These are phyloP conservation scores for Palythoa caribaeorum DNA, from an alignment of 92 coral and sea anemone genomes.

Conservation along the genomic window DNA sequence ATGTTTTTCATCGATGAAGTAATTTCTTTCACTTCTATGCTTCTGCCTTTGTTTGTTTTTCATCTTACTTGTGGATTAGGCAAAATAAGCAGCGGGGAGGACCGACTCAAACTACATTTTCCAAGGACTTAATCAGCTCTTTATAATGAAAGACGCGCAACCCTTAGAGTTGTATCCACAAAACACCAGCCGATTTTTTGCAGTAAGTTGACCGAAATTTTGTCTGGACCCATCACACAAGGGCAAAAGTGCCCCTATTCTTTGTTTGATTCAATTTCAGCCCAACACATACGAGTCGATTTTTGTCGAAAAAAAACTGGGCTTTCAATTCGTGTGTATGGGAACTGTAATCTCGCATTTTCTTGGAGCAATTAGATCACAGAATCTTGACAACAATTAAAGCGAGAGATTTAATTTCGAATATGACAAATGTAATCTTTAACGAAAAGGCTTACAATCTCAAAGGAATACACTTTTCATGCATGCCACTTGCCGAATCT, in stretches of 20 bases:
- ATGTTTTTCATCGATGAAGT: neutral
- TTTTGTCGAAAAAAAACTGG: too few relatives aligned
- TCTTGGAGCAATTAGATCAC: neutral
- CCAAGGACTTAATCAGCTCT: neutral
- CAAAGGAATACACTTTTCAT: too few relatives aligned
- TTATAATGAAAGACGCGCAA: neutral
- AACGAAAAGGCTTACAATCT: neutral
- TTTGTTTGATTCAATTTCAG: too few relatives aligned
- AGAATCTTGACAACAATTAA: neutral
- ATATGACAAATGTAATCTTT: neutral
- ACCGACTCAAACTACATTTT: neutral
- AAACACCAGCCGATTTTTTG: too few relatives aligned
- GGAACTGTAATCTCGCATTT: neutral
- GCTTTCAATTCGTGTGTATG: too few relatives aligned
- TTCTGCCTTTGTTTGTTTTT: neutral
- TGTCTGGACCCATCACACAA: too few relatives aligned
- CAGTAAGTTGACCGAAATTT: too few relatives aligned
- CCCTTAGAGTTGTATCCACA: too few relatives aligned
- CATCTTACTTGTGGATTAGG: conserved; percentile 1
- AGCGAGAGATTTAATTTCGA: neutral
- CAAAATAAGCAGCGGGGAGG: neutral
- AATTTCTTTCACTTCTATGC: conserved; percentile 10
- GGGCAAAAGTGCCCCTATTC: too few relatives aligned
- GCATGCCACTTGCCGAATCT: too few relatives aligned
- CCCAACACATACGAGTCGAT: too few relatives aligned